Evolutionary conservation across 1,140 invertebrate species (phyloP), one percentile per base, ranked within the genome.

Genomic region (Rhysida immarginata): DNA sequence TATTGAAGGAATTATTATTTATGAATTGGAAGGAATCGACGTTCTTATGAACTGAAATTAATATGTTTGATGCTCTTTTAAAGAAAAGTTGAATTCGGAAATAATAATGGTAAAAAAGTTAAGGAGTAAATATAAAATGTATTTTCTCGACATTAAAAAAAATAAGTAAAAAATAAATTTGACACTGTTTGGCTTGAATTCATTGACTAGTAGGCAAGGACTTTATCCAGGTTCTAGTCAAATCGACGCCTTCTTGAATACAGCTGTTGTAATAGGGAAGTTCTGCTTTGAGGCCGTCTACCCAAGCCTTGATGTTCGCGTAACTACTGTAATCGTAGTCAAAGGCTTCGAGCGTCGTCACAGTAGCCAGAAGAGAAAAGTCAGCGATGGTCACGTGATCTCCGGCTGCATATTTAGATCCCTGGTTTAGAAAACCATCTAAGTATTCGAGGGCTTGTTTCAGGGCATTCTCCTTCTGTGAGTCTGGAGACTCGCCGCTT

Each of bases 241-340:
- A 27, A 16, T 57, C 26, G 13, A 42, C 18, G 27, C 56, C 29
- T 16, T 53, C n/a, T 11, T 53, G 13, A 2, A 35, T 35, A 41
- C 13, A 41, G 5, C 35, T 27, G 5, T 21, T 11, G 25, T 35
- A 87, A 25, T 80, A 83, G 2, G 82, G 80, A 8, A 80, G 77
- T 2, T 77, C 76, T 35, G 69, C 70, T 68, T 84, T 84, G 42
- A 81, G 82, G 43, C 74, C 70, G 8, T 77, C 71, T 49, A 81
- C 66, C 82, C 84, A 87, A 13, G 67, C 67, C 13, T 71, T 61
- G 16, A 86, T 75, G 62, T 83, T 81, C 5, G 77, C 73, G 62
- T 77, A 85, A 52, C 73, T 68, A n/a, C 71, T 87, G 58, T 62
- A 65, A 57, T 43, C 56, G 56, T 65, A 68, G 18, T 66, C 66